Evolutionary conservation across 2,113 vertebrate species (phyloP).

Genomic region (Poeciliopsis occidentalis): DNA sequence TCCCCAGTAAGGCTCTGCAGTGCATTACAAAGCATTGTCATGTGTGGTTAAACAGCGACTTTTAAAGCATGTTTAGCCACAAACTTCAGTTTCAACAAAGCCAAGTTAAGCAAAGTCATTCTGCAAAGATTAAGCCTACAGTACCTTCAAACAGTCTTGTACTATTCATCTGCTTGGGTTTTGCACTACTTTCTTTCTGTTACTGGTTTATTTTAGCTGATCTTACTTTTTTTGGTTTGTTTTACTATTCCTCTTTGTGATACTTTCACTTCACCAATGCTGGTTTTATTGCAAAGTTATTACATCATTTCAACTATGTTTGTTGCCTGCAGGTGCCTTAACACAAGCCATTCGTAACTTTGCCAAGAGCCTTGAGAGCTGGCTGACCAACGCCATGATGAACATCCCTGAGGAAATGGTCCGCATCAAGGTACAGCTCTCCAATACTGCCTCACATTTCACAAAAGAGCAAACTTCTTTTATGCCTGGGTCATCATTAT

Average conservation of each 20-base stretch:
- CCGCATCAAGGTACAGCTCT: constrained; percentile 85
- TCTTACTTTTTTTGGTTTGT: background rate
- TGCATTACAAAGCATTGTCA: background rate
- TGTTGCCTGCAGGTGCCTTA: constrained; percentile 88
- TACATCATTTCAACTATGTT: background rate
- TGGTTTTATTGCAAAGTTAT: background rate
- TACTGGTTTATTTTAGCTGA: constrained; percentile 13
- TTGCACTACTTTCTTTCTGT: constrained; percentile 3
- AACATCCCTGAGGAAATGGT: constrained; percentile 96
- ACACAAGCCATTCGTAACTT: constrained; percentile 96
- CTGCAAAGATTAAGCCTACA: no score
- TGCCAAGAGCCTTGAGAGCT: constrained; percentile 95
- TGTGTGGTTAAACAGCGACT: no score
- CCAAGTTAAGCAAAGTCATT: no score
- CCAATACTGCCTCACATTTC: background rate
- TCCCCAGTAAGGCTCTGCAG: constrained; percentile 86
- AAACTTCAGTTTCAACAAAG: no score
- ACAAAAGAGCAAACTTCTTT: background rate
- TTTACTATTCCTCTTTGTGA: background rate
- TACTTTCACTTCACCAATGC: background rate
- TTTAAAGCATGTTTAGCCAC: no score
- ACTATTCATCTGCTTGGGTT: background rate
- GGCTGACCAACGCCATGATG: constrained; percentile 94
- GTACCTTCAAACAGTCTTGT: no score
- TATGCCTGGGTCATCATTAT: background rate